These are phyloP conservation scores for Ceyx melanurus DNA, from an alignment of 2,113 vertebrate species.

Conservation along the genomic window DNA sequence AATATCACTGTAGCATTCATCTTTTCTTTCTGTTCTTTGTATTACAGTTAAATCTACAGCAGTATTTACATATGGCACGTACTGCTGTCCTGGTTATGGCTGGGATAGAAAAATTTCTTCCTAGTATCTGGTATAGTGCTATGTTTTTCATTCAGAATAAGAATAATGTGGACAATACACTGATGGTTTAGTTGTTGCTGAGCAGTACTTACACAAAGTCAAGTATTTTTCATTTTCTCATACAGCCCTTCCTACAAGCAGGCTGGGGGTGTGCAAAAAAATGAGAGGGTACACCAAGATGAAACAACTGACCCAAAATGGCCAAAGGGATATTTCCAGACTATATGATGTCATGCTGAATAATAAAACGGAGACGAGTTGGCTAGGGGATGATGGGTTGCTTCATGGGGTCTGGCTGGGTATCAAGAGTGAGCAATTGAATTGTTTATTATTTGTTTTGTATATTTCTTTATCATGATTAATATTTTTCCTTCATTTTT, in stretches of 20 bases:
- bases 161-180: not conserved
- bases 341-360: not conserved
- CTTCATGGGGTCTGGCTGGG: not conserved
- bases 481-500: not conserved
- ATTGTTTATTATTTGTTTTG: not conserved
- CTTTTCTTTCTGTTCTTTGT: not conserved
- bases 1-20: not conserved
- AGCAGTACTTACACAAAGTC: not conserved
- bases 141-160: not conserved
- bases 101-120: not conserved
- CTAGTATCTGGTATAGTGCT: not conserved
- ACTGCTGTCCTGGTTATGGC: not conserved
- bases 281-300: not conserved
- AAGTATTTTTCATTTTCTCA: not conserved
- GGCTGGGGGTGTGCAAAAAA: not conserved
- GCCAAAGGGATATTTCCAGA: not conserved
- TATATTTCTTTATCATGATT: no score
- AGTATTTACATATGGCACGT: not conserved
- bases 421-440: not conserved
- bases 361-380: not conserved
- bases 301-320: not conserved
- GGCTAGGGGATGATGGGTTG: not conserved
- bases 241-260: no score
- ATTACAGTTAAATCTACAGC: rapidly evolving
- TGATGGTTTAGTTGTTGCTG: not conserved